These are phyloP conservation scores for Germaria angustata DNA, from an alignment of 2,888 invertebrate species.

Conservation along the genomic window DNA sequence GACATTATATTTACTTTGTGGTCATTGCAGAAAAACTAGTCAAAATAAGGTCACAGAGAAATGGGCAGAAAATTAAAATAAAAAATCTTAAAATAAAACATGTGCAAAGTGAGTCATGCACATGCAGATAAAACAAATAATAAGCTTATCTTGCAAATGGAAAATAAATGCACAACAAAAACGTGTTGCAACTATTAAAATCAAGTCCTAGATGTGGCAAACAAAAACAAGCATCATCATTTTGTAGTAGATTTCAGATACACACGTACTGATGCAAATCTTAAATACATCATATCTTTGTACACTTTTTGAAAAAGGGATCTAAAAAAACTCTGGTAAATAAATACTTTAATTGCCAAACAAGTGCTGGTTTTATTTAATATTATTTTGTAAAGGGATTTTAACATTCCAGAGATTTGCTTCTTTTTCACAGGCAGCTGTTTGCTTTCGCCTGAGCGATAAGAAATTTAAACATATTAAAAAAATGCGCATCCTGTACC, in stretches of 20 bases:
- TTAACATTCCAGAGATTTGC: slow-evolving; percentile 17
- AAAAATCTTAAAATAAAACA: slow-evolving; percentile 19
- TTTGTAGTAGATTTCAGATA: background rate
- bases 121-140: slow-evolving; percentile 38
- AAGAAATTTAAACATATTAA: slow-evolving; percentile 14
- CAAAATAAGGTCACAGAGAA: slow-evolving; percentile 46
- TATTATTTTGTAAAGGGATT: background rate
- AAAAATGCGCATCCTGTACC: background rate
- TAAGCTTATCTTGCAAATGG: slow-evolving; percentile 48
- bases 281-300: background rate
- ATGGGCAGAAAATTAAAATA: slow-evolving; percentile 30
- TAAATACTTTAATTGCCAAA: slow-evolving; percentile 46
- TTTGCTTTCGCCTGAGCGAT: slow-evolving; percentile 15
- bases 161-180: slow-evolving; percentile 30
- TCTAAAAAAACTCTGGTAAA: background rate
- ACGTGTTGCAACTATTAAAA: slow-evolving; percentile 53
- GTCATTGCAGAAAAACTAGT: slow-evolving; percentile 19
- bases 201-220: slow-evolving; percentile 11
- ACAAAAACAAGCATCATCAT: background rate
- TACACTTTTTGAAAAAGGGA: slow-evolving; percentile 5
- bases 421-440: slow-evolving; percentile 33
- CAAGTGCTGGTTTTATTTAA: slow-evolving; percentile 29
- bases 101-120: slow-evolving; percentile 49
- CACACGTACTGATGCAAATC: slow-evolving; percentile 42
- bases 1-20: slow-evolving; percentile 41